These are phyloP conservation scores for Hirtodrosophila alboralis DNA, from an alignment of 2,888 invertebrate species.

Conservation along the genomic window DNA sequence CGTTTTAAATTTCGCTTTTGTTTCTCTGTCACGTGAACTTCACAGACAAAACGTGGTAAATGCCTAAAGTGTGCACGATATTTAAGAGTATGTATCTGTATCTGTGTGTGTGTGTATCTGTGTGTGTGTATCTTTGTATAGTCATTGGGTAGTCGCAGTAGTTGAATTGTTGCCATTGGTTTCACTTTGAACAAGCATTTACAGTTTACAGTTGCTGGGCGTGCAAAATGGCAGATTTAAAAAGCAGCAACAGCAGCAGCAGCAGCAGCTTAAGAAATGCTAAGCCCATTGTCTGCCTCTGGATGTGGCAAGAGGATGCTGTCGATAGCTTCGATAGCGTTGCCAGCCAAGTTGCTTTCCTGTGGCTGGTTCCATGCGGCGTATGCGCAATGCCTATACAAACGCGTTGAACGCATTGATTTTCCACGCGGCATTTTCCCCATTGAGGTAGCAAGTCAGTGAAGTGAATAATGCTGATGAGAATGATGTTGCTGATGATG, in stretches of 20 bases:
- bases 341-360: constrained; percentile 13
- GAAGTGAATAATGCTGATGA: constrained; percentile 41
- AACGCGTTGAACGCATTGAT: constrained; percentile 54
- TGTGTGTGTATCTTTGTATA: constrained; percentile 12
- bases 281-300: constrained; percentile 55
- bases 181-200: constrained; percentile 52
- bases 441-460: constrained; percentile 35
- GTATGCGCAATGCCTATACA: constrained; percentile 59
- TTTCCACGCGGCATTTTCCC: constrained; percentile 45
- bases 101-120: constrained; percentile 7
- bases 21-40: constrained; percentile 50
- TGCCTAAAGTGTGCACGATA: constrained; percentile 40
- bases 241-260: no score
- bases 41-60: constrained; percentile 44
- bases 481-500: constrained; percentile 12
- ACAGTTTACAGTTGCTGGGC: constrained; percentile 53
- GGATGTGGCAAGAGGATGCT: background rate
- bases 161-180: constrained; percentile 54
- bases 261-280: constrained; percentile 51
- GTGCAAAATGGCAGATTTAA: constrained; percentile 53
- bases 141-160: constrained; percentile 7
- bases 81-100: constrained; percentile 15
- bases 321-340: constrained; percentile 7
- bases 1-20: constrained; percentile 57
- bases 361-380: constrained; percentile 43